These are phyloP conservation scores for Genyomyrus donnyi DNA, from an alignment of 2,113 vertebrate genomes.

Conservation along the genomic window DNA sequence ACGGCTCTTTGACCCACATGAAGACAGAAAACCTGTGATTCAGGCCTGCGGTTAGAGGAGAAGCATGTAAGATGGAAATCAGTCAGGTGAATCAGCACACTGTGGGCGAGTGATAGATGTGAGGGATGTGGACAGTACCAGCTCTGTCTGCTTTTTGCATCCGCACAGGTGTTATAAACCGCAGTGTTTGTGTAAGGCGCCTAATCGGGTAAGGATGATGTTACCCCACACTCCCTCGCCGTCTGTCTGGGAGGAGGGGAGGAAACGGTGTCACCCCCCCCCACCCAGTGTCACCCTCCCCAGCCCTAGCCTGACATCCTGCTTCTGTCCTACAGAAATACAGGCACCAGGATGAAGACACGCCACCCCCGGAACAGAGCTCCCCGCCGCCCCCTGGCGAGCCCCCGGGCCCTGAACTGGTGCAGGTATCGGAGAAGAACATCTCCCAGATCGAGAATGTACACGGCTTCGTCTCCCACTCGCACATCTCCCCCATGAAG, in stretches of 20 bases:
- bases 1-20: not conserved
- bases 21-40: not conserved
- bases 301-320: not conserved
- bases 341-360: slow-evolving; percentile 85
- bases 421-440: slow-evolving; percentile 90
- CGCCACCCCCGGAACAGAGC: slow-evolving; percentile 75
- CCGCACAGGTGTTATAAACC: not conserved
- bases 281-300: not conserved
- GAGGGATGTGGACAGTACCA: too few relatives aligned
- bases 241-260: not conserved
- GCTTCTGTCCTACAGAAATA: slow-evolving; percentile 72
- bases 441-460: slow-evolving; percentile 89
- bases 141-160: not conserved
- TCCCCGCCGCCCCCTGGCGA: slow-evolving; percentile 76
- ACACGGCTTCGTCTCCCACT: slow-evolving; percentile 87
- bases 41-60: not conserved
- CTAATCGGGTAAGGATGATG: not conserved
- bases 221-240: not conserved
- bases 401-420: slow-evolving; percentile 74
- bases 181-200: not conserved
- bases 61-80: not conserved
- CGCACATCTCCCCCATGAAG: slow-evolving; percentile 97
- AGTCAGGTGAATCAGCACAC: not conserved
- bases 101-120: not conserved
- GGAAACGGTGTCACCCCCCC: not conserved